Base-by-base conservation (phyloP, 2,113 vertebrate genomes). In the Arenaria interpres region DNA sequence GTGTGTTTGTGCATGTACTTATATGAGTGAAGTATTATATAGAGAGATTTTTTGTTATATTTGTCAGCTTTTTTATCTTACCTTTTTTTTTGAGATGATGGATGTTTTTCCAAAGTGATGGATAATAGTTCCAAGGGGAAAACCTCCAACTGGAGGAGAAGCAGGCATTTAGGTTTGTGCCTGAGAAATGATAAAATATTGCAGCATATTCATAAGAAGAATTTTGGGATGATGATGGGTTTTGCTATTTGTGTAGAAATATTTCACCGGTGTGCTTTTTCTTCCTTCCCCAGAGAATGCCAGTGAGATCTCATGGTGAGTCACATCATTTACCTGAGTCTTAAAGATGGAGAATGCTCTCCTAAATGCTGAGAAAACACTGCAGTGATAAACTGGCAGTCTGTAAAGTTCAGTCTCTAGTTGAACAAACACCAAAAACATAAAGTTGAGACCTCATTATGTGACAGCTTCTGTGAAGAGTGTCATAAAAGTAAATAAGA, bases 321-420 rank as follows among this genome's bases (percentile, higher is more conserved):
- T 50, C 57, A 51, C 21, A 35, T 28, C 4, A 83, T 85, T 90
- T 71, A 76, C 25, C 46, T 43, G 18, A 95, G 78, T 94, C 64
- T 86, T 80, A 93, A 59, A 86, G 74, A 56, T 4, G 8, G 28
- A 51, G 68, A 72, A 74, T 68, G 32, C 7, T 51, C 54, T 17
- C 13, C 20, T 37, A 30, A 89, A 60, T 1, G 1, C 79, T 84
- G 57, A 93, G 51, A 92, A 92, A 68, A 74, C 71, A 83, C 69
- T 13, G 10, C 25, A 81, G 45, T 71, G 94, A 85, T 92, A 96
- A 93, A 46, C 32, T 13, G 3, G n/a, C 85, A 84, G 87, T 45
- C 66, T 54, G 69, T 76, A 91, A 97, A 97, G 82, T 91, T 95
- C 82, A 97, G 33, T 59, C 56, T 79, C 56, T 63, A 81, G 73